phyloP scores from a whole-genome alignment of 2,888 invertebrate genomes.

The Trachelus troglodyta region DNA sequence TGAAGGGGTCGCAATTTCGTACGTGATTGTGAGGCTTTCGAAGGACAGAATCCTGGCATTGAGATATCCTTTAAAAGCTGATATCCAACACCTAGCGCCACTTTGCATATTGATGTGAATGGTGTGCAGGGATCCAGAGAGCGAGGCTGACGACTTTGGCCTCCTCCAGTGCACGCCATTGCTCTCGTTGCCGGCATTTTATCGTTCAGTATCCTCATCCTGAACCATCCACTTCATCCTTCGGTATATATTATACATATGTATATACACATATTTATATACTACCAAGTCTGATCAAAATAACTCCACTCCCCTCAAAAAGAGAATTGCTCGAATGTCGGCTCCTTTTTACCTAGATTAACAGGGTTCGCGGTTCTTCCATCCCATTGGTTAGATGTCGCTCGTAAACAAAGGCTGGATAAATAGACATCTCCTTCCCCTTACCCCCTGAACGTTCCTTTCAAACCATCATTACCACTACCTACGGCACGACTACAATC shows the following conservation, averaged over 20 bases:
- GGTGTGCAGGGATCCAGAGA: constrained; percentile 30
- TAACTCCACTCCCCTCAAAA: constrained; percentile 25
- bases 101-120: constrained; percentile 50
- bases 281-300: neutral
- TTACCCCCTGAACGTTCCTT: neutral
- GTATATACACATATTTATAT: neutral
- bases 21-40: neutral
- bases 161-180: constrained; percentile 54
- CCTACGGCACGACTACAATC: constrained; percentile 12
- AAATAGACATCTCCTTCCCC: constrained; percentile 36
- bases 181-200: constrained; percentile 53
- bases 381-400: constrained; percentile 20
- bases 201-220: constrained; percentile 34
- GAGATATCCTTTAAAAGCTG: constrained; percentile 25
- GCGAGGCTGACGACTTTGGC: constrained; percentile 36
- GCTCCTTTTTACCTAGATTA: constrained; percentile 45
- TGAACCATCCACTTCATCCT: constrained; percentile 4
- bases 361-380: constrained; percentile 25
- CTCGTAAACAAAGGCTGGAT: constrained; percentile 53
- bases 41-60: constrained; percentile 21
- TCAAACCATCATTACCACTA: neutral
- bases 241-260: neutral
- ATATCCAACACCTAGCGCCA: constrained; percentile 29
- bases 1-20: neutral
- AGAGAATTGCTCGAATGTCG: constrained; percentile 35